Evolutionary conservation across 2,113 vertebrate species (phyloP).

Genomic region (Cyprinodon brontotheroides): DNA sequence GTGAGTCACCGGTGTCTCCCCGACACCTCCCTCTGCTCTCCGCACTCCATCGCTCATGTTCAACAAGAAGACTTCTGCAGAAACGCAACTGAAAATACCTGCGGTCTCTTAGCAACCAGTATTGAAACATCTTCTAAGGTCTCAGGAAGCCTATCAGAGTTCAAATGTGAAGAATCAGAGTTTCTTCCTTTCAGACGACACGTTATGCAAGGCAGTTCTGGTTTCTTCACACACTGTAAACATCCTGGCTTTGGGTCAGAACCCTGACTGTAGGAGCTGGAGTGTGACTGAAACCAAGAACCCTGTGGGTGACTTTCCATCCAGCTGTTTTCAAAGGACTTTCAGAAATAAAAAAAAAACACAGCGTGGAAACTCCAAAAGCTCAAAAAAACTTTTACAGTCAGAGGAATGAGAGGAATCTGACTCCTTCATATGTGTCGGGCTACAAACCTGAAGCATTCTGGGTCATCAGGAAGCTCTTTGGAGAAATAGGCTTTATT

Average conservation of each 20-base stretch:
- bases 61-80: constrained; percentile 8
- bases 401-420: background rate
- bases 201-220: background rate
- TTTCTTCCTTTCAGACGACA: background rate
- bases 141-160: no score
- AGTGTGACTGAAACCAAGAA: background rate
- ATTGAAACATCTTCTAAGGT: accelerated
- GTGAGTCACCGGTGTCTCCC: constrained; percentile 49
- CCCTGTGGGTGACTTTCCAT: background rate
- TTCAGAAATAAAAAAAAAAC: background rate
- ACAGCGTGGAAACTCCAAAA: background rate
- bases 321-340: background rate
- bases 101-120: background rate
- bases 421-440: background rate
- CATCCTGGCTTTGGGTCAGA: constrained; percentile 2
- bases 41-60: background rate
- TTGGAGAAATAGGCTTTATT: background rate
- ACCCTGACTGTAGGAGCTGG: background rate
- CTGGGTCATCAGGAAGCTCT: background rate
- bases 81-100: background rate
- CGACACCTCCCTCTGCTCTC: background rate
- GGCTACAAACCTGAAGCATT: background rate
- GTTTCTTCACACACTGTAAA: background rate
- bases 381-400: accelerated
- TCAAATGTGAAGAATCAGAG: no score